phyloP scores from a whole-genome alignment of 2,113 vertebrate species.

The Dissostichus mawsoni region DNA sequence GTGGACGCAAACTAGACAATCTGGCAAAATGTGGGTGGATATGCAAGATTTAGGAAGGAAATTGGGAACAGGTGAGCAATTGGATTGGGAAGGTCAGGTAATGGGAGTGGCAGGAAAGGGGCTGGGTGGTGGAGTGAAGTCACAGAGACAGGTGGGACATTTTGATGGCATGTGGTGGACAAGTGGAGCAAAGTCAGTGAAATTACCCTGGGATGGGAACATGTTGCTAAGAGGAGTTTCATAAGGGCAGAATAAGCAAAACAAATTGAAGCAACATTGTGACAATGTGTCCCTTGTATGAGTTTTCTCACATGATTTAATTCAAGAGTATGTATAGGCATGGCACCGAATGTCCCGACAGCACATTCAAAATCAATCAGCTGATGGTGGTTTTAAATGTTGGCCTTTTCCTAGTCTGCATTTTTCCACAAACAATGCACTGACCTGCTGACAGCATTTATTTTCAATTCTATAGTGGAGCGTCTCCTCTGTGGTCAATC shows the following conservation, averaged over 20 bases:
- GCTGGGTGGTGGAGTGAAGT: neutral
- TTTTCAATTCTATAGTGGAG: constrained; percentile 43
- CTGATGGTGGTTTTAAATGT: neutral
- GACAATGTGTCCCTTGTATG: constrained; percentile 10
- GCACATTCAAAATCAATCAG: neutral
- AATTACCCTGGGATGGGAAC: neutral
- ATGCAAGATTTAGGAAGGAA: neutral
- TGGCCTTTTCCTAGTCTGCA: constrained; percentile 3
- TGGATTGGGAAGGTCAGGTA: neutral
- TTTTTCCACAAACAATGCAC: constrained; percentile 16
- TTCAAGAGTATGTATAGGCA: neutral
- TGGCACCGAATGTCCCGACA: neutral
- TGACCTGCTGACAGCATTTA: constrained; percentile 53
- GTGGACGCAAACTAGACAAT: neutral
- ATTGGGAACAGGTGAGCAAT: neutral
- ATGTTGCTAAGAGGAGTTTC: neutral
- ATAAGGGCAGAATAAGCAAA: too few relatives aligned
- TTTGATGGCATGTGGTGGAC: neutral
- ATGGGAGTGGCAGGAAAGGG: neutral
- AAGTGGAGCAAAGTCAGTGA: neutral
- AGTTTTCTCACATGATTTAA: neutral
- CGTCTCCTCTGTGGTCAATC: constrained; percentile 57
- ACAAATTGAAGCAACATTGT: neutral
- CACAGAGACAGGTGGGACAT: neutral
- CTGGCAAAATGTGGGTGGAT: neutral